Conservation (phyloP, 1,140 invertebrate genomes). For the Acromyrmex charruanus region DNA sequence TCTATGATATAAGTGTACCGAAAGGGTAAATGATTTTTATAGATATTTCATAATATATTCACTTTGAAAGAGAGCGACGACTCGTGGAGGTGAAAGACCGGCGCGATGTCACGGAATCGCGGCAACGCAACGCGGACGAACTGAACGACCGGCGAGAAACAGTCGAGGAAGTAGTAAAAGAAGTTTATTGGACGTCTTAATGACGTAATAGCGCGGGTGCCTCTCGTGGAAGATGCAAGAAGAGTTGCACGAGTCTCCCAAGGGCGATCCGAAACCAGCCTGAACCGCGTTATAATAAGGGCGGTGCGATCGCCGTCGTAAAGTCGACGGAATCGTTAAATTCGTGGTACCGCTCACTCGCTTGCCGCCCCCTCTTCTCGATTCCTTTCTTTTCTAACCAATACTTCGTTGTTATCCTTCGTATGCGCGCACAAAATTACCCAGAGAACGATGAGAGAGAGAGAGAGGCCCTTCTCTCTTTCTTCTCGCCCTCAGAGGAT, state of each 20-base stretch:
- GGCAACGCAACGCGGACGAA: slow-evolving; percentile 35
- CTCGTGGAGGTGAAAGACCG: slow-evolving; percentile 61
- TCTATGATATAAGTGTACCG: neutral
- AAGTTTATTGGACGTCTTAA: slow-evolving; percentile 78
- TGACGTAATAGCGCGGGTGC: slow-evolving; percentile 75
- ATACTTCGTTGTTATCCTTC: slow-evolving; percentile 43
- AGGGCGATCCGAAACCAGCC: slow-evolving; percentile 71
- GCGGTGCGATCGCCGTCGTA: slow-evolving; percentile 72
- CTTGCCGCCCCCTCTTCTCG: neutral
- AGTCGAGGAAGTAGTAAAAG: slow-evolving; percentile 77
- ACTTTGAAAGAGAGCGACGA: slow-evolving; percentile 49
- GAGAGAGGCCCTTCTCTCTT: slow-evolving; percentile 19
- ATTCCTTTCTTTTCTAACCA: neutral
- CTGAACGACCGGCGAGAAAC: slow-evolving; percentile 10
- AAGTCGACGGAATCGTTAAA: slow-evolving; percentile 75
- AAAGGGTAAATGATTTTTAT: neutral
- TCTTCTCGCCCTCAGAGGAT: slow-evolving; percentile 46
- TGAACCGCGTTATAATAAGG: slow-evolving; percentile 73
- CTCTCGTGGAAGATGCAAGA: slow-evolving; percentile 28
- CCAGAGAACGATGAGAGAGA: neutral
- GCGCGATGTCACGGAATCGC: slow-evolving; percentile 47
- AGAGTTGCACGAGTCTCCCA: slow-evolving; percentile 67
- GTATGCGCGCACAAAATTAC: slow-evolving; percentile 55
- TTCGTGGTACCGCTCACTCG: slow-evolving; percentile 66
- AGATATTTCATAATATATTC: neutral